phyloP scores from a whole-genome alignment of 2,888 invertebrate species.

The Drosophila maculinotata region DNA sequence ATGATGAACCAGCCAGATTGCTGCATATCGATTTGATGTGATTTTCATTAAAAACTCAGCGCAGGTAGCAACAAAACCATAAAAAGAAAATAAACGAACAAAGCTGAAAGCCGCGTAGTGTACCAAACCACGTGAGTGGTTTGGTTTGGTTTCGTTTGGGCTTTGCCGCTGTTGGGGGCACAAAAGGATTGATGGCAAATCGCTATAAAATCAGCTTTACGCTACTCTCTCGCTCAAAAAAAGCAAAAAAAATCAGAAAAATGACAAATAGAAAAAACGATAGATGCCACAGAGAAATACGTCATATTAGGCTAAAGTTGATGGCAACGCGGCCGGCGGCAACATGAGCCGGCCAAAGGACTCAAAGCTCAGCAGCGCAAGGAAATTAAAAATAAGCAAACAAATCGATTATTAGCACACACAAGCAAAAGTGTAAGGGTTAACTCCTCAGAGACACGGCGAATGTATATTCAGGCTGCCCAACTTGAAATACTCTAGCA shows the following conservation, averaged over 20 bases:
- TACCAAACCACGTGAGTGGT: conserved; percentile 54
- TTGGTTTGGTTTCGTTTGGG: conserved; percentile 17
- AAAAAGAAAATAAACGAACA: conserved; percentile 17
- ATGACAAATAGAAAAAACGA: conserved; percentile 44
- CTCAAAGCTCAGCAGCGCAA: conserved; percentile 42
- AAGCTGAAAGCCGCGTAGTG: conserved; percentile 52
- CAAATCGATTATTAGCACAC: conserved; percentile 76
- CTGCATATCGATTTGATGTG: conserved; percentile 75
- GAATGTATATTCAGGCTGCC: too few relatives aligned
- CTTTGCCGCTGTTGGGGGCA: conserved; percentile 6
- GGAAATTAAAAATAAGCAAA: conserved; percentile 75
- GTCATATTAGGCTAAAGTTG: conserved; percentile 34
- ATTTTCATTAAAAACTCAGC: conserved; percentile 75
- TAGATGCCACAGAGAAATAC: conserved; percentile 20
- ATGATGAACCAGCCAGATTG: conserved; percentile 31
- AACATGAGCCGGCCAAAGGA: conserved; percentile 12
- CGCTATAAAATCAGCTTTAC: conserved; percentile 68
- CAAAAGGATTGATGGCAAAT: conserved; percentile 53
- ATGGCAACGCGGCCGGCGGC: conserved; percentile 1
- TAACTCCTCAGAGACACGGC: conserved; percentile 11
- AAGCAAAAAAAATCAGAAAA: conserved; percentile 22
- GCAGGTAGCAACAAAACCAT: conserved; percentile 57
- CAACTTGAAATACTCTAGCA: neutral
- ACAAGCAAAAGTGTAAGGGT: conserved; percentile 34
- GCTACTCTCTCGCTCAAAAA: conserved; percentile 36